Percentiles rank a stretch among this genome's conserved stretches.
phyloP scores from a whole-genome alignment of 2,113 vertebrate genomes.

The Scophthalmus maximus region DNA sequence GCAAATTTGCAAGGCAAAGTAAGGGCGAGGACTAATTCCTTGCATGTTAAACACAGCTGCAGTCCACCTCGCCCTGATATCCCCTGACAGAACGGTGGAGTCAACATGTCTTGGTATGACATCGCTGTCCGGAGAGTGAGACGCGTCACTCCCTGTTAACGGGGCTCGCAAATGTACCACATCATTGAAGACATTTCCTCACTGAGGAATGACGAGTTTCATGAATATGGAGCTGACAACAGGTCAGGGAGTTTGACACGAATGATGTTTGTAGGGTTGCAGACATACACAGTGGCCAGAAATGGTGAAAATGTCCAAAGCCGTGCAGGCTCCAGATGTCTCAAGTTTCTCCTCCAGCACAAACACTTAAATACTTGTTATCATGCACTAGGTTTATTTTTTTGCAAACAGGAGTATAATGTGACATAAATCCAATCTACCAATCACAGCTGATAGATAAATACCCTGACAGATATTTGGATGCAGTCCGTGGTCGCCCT shows the following conservation, averaged over 20 bases:
- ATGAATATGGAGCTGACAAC: neutral
- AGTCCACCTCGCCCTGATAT: neutral
- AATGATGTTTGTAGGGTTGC: neutral
- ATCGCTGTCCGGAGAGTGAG: neutral
- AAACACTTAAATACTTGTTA: neutral
- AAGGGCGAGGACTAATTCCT: neutral
- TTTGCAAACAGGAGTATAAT: neutral
- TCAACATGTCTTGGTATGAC: neutral
- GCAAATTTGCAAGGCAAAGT: conserved; percentile 59
- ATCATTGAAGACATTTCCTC: neutral
- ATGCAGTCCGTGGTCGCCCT: neutral
- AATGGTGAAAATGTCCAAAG: conserved; percentile 3
- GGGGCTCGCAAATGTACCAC: neutral
- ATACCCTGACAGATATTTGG: conserved; percentile 1
- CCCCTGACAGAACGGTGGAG: neutral
- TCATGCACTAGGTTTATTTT: too few species aligned
- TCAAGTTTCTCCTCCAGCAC: conserved; percentile 5
- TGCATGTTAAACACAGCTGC: conserved; percentile 4
- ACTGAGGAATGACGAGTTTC: neutral
- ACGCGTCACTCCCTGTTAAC: too few species aligned
- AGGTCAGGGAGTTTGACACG: neutral
- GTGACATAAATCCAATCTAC: neutral
- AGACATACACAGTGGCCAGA: neutral
- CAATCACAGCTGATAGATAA: conserved; percentile 16
- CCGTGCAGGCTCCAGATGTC: conserved; percentile 4